phyloP scores from a whole-genome alignment of 2,888 invertebrate species.

The Chouioia cunea region DNA sequence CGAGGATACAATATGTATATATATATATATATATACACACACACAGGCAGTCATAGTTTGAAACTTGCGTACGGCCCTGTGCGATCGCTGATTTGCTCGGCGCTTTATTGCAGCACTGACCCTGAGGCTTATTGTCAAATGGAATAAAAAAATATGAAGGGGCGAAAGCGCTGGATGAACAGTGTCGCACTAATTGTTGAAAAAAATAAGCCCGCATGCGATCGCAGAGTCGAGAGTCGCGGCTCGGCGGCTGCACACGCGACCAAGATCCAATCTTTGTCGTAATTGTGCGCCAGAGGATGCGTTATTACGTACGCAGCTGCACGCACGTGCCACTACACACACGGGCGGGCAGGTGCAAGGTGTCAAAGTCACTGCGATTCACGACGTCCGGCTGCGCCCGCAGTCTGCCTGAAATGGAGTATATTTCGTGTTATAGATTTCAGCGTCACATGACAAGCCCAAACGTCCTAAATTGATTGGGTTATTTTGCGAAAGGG shows the following conservation, averaged over 20 bases:
- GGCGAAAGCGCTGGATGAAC: background rate
- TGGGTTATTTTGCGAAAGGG: too few relatives aligned
- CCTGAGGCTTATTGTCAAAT: constrained; percentile 5
- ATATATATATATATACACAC: too few relatives aligned
- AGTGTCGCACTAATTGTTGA: constrained; percentile 4
- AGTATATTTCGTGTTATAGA: too few relatives aligned
- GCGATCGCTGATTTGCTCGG: too few relatives aligned
- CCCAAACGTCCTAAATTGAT: too few relatives aligned
- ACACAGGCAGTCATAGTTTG: too few relatives aligned
- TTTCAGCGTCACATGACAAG: too few relatives aligned
- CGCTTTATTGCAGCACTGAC: background rate
- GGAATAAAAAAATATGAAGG: background rate
- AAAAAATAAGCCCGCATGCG: constrained; percentile 6
- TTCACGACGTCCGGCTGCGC: too few relatives aligned
- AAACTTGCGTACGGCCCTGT: too few relatives aligned
- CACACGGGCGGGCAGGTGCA: constrained; percentile 4
- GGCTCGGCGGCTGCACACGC: constrained; percentile 4
- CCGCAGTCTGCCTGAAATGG: too few relatives aligned
- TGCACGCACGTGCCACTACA: background rate
- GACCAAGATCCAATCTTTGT: constrained; percentile 9
- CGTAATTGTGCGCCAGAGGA: background rate
- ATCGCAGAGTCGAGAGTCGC: background rate
- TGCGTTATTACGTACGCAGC: background rate
- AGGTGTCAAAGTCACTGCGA: constrained; percentile 9
- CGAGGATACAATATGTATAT: too few relatives aligned